Evolutionary conservation across 1,140 invertebrate species (phyloP), one percentile per base, ranked within the genome.

Genomic region (Procambarus virginalis): DNA sequence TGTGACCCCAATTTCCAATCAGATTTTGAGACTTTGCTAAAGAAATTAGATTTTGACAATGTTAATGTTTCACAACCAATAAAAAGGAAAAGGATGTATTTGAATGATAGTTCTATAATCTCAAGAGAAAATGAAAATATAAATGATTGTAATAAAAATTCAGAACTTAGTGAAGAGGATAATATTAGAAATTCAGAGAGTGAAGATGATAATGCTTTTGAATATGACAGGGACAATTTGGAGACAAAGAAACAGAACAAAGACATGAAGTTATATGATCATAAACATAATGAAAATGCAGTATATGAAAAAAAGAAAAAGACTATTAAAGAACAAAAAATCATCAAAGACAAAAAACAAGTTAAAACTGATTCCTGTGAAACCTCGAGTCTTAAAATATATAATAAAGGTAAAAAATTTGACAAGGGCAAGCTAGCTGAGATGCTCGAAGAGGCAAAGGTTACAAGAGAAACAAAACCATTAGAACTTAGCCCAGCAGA

Each of bases 11-110:
- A 80, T 22, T 58, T 80, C 58, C 20, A 51, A 9, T 51, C 49
- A 55, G 78, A 80, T 58, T 55, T 80, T 51, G 34, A 80, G 3
- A 22, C n/a, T 34, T 80, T 55, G 22, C n/a, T 80, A 55, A 58
- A 80, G 10, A 12, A 80, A 55, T 55, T 80, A 55, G 20, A 80
- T 80, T 80, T 80, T 80, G n/a, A n/a, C 9, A 80, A n/a, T 2
- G 2, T 80, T 51, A 6, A n/a, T 46, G 10, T 9, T 4, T 20
- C 68, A 34, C 6, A 73, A 22, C 22, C 68, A 73, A 3, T 8
- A 73, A 73, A 73, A 73, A 2, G 20, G 4, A 22, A 55, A 20
- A n/a, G 10, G 20, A n/a, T 58, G 78, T 12, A 55, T 55, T 55
- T 55, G 12, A 55, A 55, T 55, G 51, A 55, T 55, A 55, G 12